These are phyloP conservation scores for Rotaria macrura DNA, from an alignment of 2,888 invertebrate genomes.

Conservation along the genomic window DNA sequence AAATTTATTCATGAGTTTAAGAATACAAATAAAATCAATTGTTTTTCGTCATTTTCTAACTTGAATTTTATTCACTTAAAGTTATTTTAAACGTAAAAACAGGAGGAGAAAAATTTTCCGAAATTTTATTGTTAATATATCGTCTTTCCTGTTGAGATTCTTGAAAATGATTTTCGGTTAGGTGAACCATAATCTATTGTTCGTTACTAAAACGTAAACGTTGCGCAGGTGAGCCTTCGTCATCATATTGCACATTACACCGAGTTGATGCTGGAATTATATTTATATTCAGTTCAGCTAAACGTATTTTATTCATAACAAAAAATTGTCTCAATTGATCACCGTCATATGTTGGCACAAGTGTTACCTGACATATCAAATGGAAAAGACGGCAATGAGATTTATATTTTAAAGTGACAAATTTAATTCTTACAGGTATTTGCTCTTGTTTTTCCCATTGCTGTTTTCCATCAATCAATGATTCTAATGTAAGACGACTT, in stretches of 20 bases:
- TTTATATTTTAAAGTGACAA: no score
- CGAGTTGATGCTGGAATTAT: slow-evolving; percentile 87
- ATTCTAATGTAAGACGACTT: slow-evolving; percentile 81
- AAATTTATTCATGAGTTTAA: no score
- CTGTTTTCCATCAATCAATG: slow-evolving; percentile 82
- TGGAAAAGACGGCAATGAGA: no score
- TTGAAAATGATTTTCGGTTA: background rate
- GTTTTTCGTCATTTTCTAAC: no score
- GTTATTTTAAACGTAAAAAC: background rate
- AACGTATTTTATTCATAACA: slow-evolving; percentile 80
- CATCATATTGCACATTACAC: slow-evolving; percentile 84
- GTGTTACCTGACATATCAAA: slow-evolving; percentile 63
- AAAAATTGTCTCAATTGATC: slow-evolving; percentile 93
- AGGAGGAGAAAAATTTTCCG: background rate
- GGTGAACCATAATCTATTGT: background rate
- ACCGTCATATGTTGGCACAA: slow-evolving; percentile 93
- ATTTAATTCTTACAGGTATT: background rate
- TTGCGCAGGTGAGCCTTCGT: background rate
- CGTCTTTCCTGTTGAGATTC: background rate
- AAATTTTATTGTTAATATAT: background rate
- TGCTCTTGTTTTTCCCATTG: slow-evolving; percentile 83
- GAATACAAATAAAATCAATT: no score
- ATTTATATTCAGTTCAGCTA: slow-evolving; percentile 75
- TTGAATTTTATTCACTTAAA: background rate
- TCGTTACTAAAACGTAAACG: background rate